Conservation (phyloP, 2,797 vertebrate genomes). For the Acanthis flammea region DNA sequence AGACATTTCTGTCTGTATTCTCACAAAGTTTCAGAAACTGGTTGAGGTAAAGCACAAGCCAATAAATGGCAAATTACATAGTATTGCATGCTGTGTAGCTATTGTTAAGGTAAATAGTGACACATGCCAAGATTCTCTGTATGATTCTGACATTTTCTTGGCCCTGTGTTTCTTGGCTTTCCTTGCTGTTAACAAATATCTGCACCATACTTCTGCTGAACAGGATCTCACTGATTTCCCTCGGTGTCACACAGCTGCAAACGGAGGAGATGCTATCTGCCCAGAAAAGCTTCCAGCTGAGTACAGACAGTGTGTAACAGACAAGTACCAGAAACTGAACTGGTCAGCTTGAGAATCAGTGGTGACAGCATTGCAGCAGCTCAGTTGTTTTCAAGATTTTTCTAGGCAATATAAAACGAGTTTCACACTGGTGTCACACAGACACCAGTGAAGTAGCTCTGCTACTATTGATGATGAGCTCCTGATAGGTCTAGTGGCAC, state of each 20-base stretch:
- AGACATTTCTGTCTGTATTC: background rate
- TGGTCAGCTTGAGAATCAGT: background rate
- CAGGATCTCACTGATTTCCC: background rate
- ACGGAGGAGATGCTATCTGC: background rate
- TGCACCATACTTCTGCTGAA: background rate
- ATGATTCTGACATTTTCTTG: background rate
- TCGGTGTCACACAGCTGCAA: accelerated
- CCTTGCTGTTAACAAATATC: background rate
- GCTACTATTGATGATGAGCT: background rate
- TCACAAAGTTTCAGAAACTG: background rate
- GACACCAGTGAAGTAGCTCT: background rate
- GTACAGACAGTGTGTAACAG: background rate
- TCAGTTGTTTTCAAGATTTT: accelerated
- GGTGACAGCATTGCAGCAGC: background rate
- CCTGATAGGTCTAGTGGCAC: background rate
- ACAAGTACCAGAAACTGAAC: background rate
- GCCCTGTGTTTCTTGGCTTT: background rate
- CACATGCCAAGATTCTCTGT: background rate
- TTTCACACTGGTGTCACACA: background rate
- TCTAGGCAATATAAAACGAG: background rate
- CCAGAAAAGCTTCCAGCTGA: background rate
- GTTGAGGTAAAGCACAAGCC: background rate
- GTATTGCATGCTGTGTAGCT: background rate
- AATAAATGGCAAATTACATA: background rate
- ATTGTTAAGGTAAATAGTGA: background rate